These are phyloP conservation scores for Lordiphosa andalusiaca DNA, from an alignment of 2,888 invertebrate genomes.

Conservation along the genomic window DNA sequence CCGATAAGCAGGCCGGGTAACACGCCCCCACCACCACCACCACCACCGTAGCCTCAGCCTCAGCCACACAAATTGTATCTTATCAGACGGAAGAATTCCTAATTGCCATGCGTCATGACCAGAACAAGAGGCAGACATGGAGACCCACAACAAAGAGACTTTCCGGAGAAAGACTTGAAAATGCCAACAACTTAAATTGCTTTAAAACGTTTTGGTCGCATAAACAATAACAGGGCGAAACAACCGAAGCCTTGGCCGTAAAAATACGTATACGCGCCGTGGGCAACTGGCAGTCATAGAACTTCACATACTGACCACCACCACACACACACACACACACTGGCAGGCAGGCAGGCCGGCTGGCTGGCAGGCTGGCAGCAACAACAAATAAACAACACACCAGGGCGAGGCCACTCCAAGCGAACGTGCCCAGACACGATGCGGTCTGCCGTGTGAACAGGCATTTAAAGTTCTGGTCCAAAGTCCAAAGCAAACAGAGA, in stretches of 20 bases:
- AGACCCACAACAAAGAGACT: constrained; percentile 2
- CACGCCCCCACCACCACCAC: background rate
- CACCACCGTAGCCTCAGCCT: background rate
- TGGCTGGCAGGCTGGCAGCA: constrained; percentile 15
- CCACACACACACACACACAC: background rate
- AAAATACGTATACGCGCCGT: constrained; percentile 61
- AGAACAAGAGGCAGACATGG: constrained; percentile 18
- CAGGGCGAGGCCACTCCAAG: constrained; percentile 40
- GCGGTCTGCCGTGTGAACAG: constrained; percentile 26
- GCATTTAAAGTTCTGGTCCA: constrained; percentile 4
- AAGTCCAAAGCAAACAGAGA: constrained; percentile 25
- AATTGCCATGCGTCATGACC: constrained; percentile 59
- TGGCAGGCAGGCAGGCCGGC: constrained; percentile 8
- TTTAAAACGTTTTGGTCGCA: constrained; percentile 41
- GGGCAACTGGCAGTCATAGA: constrained; percentile 39
- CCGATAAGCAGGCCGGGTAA: constrained; percentile 30
- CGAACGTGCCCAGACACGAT: constrained; percentile 55
- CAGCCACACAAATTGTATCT: constrained; percentile 40
- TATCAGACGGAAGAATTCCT: constrained; percentile 59
- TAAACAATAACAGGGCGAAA: constrained; percentile 49
- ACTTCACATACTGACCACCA: constrained; percentile 19
- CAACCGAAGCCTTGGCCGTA: constrained; percentile 44
- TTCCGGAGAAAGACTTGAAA: constrained; percentile 2
- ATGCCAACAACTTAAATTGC: constrained; percentile 42
- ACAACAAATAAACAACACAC: constrained; percentile 62